Conservation (phyloP, 2,113 vertebrate species). For the Sebastes fasciatus region DNA sequence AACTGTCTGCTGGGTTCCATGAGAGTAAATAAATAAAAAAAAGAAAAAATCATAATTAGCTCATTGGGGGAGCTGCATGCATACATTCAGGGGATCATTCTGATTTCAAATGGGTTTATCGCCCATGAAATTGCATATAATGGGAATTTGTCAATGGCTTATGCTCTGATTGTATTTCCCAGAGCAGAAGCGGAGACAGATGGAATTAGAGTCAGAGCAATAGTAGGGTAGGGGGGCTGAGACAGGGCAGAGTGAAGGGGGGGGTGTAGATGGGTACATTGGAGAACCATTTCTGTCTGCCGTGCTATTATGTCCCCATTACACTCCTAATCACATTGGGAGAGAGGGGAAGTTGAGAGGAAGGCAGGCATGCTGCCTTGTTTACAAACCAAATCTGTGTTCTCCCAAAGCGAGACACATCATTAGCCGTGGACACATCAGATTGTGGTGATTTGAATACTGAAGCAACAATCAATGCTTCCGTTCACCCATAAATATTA, state of each 20-base stretch:
- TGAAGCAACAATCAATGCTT: conserved; percentile 38
- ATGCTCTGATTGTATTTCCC: conserved; percentile 74
- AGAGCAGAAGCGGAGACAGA: conserved; percentile 54
- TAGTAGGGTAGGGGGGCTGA: neutral
- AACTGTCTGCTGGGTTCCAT: conserved; percentile 42
- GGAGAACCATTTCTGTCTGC: conserved; percentile 49
- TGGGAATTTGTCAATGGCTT: conserved; percentile 74
- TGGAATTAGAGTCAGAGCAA: conserved; percentile 40
- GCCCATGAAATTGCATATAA: conserved; percentile 79
- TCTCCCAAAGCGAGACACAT: conserved; percentile 41
- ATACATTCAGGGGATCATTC: conserved; percentile 64
- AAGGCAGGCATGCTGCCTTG: conserved; percentile 29
- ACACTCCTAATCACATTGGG: conserved; percentile 52
- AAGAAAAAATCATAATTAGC: conserved; percentile 63
- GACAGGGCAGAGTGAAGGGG: neutral
- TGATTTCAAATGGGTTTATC: conserved; percentile 75
- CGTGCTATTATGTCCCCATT: conserved; percentile 60
- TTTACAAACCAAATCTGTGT: conserved; percentile 64
- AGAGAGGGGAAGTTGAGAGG: conserved; percentile 24
- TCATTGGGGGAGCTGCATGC: conserved; percentile 52
- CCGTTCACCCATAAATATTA: conserved; percentile 43
- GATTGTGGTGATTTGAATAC: conserved; percentile 42
- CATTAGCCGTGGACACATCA: conserved; percentile 46
- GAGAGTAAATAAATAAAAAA: conserved; percentile 45
- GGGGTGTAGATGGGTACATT: conserved; percentile 19